Base-by-base conservation (phyloP, 2,113 vertebrate species). In the Nematolebias whitei region DNA sequence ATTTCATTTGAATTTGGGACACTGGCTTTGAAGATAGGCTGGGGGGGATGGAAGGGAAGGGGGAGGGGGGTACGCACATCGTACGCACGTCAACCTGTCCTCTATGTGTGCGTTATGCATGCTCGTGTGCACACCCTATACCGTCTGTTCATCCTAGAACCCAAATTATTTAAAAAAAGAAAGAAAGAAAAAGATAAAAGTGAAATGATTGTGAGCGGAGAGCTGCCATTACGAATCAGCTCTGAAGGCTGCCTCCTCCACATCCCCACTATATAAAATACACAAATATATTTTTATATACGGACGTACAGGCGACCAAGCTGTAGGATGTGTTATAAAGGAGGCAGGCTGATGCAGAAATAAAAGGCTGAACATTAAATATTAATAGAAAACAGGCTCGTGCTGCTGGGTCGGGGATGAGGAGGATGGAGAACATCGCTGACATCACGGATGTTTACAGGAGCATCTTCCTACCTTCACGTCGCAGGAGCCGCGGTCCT, bases 61-160 rank as follows among this genome's bases (percentile, higher is more conserved):
- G 58, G 20, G 11, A 69, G 70, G 55, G 80, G 20, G 81, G 83
- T 87, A 88, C 85, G 85, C 84, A 83, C 80, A 85, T 84, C 84
- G 78, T 80, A 82, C 85, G 78, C 80, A 82, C 84, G 67, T 80
- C 77, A 84, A 82, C 81, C 82, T 74, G 78, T 80, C 80, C 80
- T 74, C 65, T 22, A 13, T 78, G 71, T 85, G 78, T 72, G 59
- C 61, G 71, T 69, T 69, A 23, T 64, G 75, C 76, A 71, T 83
- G 76, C 60, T 40, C 68, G 76, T 70, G 78, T 73, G 72, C 78
- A 69, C 19, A 22, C 54, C 40, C 68, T 15, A n/a, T n/a, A 1
- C 35, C 57, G 41, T 77, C 69, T 77, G 18, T 24, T 61, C 51
- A 18, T 41, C 54, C 68, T n/a, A 35, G 2, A 47, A 56, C 39